Evolutionary conservation across 2,113 vertebrate species (phyloP), one percentile per base, ranked within the genome.

Genomic region (Montifringilla adamsi): DNA sequence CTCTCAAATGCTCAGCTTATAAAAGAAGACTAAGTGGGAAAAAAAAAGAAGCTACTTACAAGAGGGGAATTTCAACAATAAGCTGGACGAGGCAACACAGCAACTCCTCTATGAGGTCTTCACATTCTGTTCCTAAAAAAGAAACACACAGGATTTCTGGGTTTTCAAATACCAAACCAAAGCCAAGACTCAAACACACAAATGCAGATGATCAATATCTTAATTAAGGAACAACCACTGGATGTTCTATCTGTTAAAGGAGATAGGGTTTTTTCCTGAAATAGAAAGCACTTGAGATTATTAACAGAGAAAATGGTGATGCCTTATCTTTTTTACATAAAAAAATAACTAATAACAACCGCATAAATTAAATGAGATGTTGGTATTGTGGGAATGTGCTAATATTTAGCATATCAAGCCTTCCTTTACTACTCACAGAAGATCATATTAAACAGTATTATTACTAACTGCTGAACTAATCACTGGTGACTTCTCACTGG

Each of bases 101-200:
- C 95, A 99, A 83, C 88, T 99, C 99, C 97, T 99, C 99, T 43
- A 99, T 97, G 84, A 99, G 99, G 94, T 99, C 99, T 96, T 99
- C 99, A 35, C 97, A 96, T 31, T 98, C 98, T 4, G 94, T 63
- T 94, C 98, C 99, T 99, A 93, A 66, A 66, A 97, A 95, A 47
- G 58, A 81, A 97, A 13, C 81, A 81, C 3, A 90, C 90, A 84
- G 17, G 22, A 28, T 73, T 81, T 52, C 37, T 68, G 27, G 27
- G n/a, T 73, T 74, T 78, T 92, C 74, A 92, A 93, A 78, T 8
- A 70, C 7, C 9, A 46, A n/a, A 86, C 88, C 37, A 80, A 39
- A 78, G 28, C 7, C 5, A n/a, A 58, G 13, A 67, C n/a, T 72
- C 60, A 52, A 78, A 75, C 12, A 31, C 8, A 27, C 1, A 55